Evolutionary conservation across 2,888 invertebrate genomes (phyloP), one percentile per base, ranked within the genome.

Genomic region (Ceraclea dissimilis): DNA sequence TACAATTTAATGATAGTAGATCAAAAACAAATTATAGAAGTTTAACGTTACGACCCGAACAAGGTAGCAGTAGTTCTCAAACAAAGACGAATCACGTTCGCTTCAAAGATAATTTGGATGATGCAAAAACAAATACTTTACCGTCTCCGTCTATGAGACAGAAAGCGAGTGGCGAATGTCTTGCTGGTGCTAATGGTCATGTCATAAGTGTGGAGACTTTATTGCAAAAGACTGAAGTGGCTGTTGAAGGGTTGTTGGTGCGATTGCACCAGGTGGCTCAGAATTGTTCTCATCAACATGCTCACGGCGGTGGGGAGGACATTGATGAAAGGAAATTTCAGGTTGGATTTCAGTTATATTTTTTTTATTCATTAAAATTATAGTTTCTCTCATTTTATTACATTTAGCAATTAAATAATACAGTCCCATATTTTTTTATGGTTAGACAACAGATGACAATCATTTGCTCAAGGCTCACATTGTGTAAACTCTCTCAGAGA

Each of bases 321-420:
- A 87, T 88, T 64, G 85, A 86, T 65, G 88, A 89, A 68, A 80
- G 84, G 44, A 86, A 88, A 68, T 90, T 88, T 68, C 86, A 87
- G 75, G 82, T 82, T 66, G 75, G 72, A 8, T 39, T 39, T n/a
- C n/a, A n/a, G n/a, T n/a, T n/a, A n/a, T n/a, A n/a, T n/a, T n/a
- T n/a, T n/a, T n/a, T n/a, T n/a, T n/a, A 19, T 48, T 48, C 6
- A 10, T 13, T 10, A 48, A n/a, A 8, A 8, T 48, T n/a, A 18
- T 48, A 10, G 20, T 48, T 48, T 19, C 6, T 48, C 6, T 19
- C 18, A 19, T 48, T 19, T 8, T 21, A 5, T 48, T 26, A 50
- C n/a, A 50, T 26, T 50, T 26, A 5, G n/a, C n/a, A n/a, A n/a
- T n/a, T n/a, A n/a, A n/a, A n/a, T n/a, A n/a, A n/a, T n/a, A n/a